Percentiles rank a stretch among this genome's conserved stretches.
Evolutionary conservation across 1,140 invertebrate species (phyloP).

Genomic region (Cherax destructor): DNA sequence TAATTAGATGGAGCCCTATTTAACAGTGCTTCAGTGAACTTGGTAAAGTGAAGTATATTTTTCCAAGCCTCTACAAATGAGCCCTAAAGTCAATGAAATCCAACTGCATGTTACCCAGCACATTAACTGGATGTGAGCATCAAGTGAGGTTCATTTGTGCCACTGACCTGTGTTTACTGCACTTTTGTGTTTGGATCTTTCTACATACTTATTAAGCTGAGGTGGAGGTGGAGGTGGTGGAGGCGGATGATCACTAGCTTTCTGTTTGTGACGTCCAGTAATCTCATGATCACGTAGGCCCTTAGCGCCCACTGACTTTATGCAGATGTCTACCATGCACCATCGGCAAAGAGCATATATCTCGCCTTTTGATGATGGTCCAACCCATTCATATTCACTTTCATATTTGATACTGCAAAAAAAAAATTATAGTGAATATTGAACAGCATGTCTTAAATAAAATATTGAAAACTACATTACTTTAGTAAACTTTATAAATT

Average conservation of each 20-base stretch:
- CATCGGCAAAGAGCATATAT: constrained; percentile 58
- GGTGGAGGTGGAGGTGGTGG: constrained; percentile 13
- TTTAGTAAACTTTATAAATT: too few species aligned
- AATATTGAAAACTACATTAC: too few species aligned
- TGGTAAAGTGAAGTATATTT: too few species aligned
- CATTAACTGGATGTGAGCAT: not conserved
- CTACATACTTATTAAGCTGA: constrained; percentile 31
- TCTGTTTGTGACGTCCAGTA: constrained; percentile 67
- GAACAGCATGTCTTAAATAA: too few species aligned
- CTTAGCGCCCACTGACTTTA: constrained; percentile 66
- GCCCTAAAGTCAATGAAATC: too few species aligned
- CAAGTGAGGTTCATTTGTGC: not conserved
- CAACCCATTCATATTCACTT: constrained; percentile 61
- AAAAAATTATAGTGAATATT: not conserved
- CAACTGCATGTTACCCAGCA: too few species aligned
- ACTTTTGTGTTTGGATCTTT: not conserved
- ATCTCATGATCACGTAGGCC: constrained; percentile 66
- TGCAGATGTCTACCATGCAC: constrained; percentile 66
- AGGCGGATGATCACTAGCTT: constrained; percentile 27
- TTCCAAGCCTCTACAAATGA: too few species aligned
- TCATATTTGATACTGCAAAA: constrained; percentile 63
- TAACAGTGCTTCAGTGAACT: too few species aligned
- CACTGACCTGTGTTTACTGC: too few species aligned
- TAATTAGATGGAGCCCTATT: too few species aligned
- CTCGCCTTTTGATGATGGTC: constrained; percentile 59